Evolutionary conservation across 2,113 vertebrate genomes (phyloP).

Genomic region (Tautogolabrus adspersus): DNA sequence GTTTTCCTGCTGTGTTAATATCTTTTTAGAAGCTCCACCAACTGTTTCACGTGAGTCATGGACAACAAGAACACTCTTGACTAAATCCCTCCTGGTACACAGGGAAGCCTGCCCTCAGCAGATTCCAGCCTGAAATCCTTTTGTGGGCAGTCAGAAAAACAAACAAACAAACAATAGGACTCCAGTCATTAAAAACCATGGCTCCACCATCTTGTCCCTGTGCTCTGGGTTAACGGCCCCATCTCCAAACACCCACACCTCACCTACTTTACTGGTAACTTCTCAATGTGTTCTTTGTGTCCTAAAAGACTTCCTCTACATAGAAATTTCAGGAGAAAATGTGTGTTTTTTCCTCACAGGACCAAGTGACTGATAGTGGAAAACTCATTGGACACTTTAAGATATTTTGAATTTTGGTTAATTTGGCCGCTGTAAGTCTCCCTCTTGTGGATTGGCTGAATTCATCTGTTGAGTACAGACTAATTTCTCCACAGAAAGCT

Average conservation of each 20-base stretch:
- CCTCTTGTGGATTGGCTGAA: not conserved
- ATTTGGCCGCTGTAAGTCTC: not conserved
- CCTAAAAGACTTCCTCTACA: not conserved
- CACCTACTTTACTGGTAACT: not conserved
- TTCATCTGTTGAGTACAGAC: not conserved
- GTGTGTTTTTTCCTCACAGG: not conserved
- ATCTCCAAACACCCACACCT: constrained; percentile 13
- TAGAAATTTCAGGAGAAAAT: not conserved
- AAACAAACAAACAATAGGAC: not conserved
- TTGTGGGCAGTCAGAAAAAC: constrained; percentile 12
- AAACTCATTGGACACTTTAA: not conserved
- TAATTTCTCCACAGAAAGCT: not conserved
- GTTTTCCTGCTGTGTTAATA: not conserved
- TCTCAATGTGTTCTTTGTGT: not conserved
- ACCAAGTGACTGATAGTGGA: not conserved
- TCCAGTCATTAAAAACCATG: constrained; percentile 10
- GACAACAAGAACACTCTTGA: not conserved
- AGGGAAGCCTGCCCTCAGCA: not conserved
- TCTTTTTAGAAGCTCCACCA: not conserved
- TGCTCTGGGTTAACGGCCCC: not conserved
- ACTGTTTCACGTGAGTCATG: not conserved
- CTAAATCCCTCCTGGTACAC: not conserved
- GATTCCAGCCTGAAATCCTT: not conserved
- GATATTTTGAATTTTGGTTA: not conserved
- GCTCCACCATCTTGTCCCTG: constrained; percentile 26